Base-by-base conservation (phyloP, 2,797 vertebrate genomes). In the Halcyon badia region DNA sequence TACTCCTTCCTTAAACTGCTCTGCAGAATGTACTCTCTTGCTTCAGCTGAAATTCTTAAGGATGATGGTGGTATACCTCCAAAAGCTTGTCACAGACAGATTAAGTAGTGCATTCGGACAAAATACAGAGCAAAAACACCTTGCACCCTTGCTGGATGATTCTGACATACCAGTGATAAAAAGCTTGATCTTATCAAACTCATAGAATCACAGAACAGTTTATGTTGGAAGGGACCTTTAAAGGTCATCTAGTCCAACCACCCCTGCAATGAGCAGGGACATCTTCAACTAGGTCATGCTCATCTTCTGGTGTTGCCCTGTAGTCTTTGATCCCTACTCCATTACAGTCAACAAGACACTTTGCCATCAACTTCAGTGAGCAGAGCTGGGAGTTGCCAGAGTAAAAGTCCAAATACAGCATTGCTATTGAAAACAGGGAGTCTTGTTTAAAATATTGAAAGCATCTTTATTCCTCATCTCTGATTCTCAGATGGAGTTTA, bases 401-500 rank as follows among this genome's bases (percentile, higher is more conserved):
- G 19, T 52, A 26, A 62, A 90, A 94, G 66, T 62, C 42, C 28
- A 90, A 86, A 78, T 28, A 51, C 19, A 86, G 30, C n/a, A 61
- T 5, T 69, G 39, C 37, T 94, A 31, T 25, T 77, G 70, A 89
- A 91, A 92, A 71, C 65, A 89, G 42, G 21, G 73, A 82, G 62
- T 17, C 25, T 58, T 91, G 56, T 77, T 77, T 84, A 77, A 95
- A 89, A 35, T 46, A 62, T 11, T 80, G 81, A 82, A 91, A 82
- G 30, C 62, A 68, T 90, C 49, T 94, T 93, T 83, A 83, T 83
- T 92, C 58, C 64, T 72, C 76, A 12, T 65, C 72, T 87, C 69
- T 85, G 57, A 35, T 90, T 18, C 61, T 94, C 52, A 73, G 20
- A 89, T 61, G 90, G 90, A 87, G 77, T 92, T 83, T 77, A 87